Percentiles rank a stretch among this genome's conserved stretches.
Conservation (phyloP, 2,888 invertebrate species). For the Eumerus sabulonum region DNA sequence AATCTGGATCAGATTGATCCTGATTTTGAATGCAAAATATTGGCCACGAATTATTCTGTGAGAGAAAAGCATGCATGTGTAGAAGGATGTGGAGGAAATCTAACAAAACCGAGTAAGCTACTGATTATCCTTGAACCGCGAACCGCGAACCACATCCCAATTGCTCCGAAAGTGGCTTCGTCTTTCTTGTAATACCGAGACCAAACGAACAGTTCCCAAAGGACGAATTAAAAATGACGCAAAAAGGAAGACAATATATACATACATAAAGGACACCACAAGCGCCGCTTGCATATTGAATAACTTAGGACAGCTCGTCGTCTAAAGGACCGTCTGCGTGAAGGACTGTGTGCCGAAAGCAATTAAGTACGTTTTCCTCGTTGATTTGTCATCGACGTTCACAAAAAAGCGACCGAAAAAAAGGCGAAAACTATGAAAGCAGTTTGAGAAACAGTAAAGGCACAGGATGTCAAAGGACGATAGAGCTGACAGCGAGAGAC, state of each 20-base stretch:
- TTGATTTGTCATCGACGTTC: constrained; percentile 31
- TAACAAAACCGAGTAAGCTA: too few relatives aligned
- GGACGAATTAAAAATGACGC: too few relatives aligned
- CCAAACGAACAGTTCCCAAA: too few relatives aligned
- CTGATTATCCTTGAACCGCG: too few relatives aligned
- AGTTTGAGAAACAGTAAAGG: constrained; percentile 39
- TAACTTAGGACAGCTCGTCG: background rate
- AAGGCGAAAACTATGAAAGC: background rate
- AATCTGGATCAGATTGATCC: too few relatives aligned
- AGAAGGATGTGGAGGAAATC: too few relatives aligned
- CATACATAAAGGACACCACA: background rate
- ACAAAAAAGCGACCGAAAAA: constrained; percentile 13
- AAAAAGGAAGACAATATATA: too few relatives aligned
- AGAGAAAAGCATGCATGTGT: too few relatives aligned
- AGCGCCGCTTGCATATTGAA: constrained; percentile 44
- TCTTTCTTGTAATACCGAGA: too few relatives aligned
- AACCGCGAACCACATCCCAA: background rate
- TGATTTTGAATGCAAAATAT: too few relatives aligned
- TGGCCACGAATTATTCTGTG: background rate
- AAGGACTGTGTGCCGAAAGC: constrained; percentile 22
- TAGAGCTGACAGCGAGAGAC: too few relatives aligned
- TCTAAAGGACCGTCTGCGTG: background rate
- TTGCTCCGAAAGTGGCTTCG: too few relatives aligned
- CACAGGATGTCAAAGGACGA: constrained; percentile 11
- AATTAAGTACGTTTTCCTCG: constrained; percentile 44